These are phyloP conservation scores for Eristalis tenax DNA, from an alignment of 2,888 invertebrate genomes.

Conservation along the genomic window DNA sequence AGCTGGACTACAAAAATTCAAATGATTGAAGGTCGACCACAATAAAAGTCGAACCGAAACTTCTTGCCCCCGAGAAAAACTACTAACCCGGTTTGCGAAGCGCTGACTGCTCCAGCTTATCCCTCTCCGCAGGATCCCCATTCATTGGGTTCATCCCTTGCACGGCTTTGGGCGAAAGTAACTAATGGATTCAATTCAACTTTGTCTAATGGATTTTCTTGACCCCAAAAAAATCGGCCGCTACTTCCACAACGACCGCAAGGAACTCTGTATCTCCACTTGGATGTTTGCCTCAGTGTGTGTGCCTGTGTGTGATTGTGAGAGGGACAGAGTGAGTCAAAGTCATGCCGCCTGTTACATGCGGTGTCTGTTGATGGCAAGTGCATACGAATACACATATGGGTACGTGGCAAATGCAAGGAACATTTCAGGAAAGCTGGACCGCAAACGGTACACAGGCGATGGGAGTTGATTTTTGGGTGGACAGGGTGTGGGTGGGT, in stretches of 20 bases:
- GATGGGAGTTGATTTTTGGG: too few relatives aligned
- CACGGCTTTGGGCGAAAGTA: constrained; percentile 48
- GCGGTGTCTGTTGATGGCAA: background rate
- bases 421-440: background rate
- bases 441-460: background rate
- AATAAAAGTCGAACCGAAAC: constrained; percentile 7
- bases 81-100: constrained; percentile 39
- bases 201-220: constrained; percentile 81
- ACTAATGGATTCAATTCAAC: constrained; percentile 81
- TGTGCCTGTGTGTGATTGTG: background rate
- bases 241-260: constrained; percentile 17
- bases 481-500: background rate
- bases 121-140: background rate
- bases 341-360: background rate
- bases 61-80: constrained; percentile 3
- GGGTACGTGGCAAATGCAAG: constrained; percentile 5
- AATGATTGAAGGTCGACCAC: constrained; percentile 26
- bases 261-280: background rate
- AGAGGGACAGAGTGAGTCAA: background rate
- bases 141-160: background rate
- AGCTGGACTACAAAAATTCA: background rate
- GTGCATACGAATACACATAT: background rate
- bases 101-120: constrained; percentile 1
- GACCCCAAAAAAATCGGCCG: constrained; percentile 77
- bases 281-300: background rate